Base-by-base conservation (phyloP, 1,140 invertebrate genomes). In the Drosophila bipectinata region DNA sequence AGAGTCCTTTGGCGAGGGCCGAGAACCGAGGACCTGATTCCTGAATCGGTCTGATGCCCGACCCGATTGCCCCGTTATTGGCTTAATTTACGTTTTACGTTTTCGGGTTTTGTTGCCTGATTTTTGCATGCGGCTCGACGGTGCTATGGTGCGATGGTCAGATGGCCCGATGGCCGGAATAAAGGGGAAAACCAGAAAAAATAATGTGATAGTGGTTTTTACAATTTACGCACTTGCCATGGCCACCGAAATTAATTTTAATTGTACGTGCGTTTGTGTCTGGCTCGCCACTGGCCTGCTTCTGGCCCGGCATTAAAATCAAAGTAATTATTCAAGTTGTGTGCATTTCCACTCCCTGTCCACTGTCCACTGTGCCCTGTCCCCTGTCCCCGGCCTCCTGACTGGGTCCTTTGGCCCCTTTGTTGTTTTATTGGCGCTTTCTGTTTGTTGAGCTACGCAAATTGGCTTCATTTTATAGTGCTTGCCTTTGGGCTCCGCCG, bases 141-240 rank as follows among this genome's bases (percentile, higher is more conserved):
- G 26, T 28, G 26, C 26, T 6, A 28, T 28, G 8, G 57, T n/a
- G 30, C 58, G 45, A 66, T 51, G 63, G 52, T 60, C 63, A 34
- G 63, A 63, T 67, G 32, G 63, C 28, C 26, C 3, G 21, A 47
- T 6, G 34, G 44, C 41, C 45, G 34, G 21, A 12, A 21, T 52
- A 61, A 62, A 61, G 30, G 30, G 59, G 18, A 32, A 67, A 67
- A 64, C 59, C 63, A 76, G 52, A 61, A 58, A 85, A 85, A 81
- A 85, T 87, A 85, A 85, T 85, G 82, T 87, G 81, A 81, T 85
- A 85, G 81, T 85, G 81, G 81, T 85, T 85, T 85, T 87, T 69
- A 81, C 81, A 85, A 85, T 85, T 85, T 85, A 85, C 81, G 69
- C 81, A 87, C 81, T 87, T 73, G 81, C 68, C 82, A 66, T 62